Evolutionary conservation across 2,888 invertebrate species (phyloP).

Genomic region (Noctua pronuba): DNA sequence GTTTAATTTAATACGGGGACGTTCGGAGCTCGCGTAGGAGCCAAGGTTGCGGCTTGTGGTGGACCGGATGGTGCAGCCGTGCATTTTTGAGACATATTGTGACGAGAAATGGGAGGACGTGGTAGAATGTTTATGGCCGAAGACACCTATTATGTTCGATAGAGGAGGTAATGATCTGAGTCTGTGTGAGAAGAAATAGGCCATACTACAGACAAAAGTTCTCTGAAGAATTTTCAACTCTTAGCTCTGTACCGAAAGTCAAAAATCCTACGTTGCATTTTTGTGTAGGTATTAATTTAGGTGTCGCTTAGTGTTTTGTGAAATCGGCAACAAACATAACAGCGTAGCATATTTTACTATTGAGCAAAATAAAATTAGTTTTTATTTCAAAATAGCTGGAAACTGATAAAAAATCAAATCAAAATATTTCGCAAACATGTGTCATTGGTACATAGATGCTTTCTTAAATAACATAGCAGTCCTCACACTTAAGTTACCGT

Average conservation of each 20-base stretch:
- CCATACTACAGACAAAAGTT: neutral
- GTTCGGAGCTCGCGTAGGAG: conserved; percentile 46
- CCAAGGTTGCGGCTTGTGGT: conserved; percentile 58
- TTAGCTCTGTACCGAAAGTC: neutral
- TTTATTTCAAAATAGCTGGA: neutral
- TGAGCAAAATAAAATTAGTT: neutral
- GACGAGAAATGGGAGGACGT: conserved; percentile 16
- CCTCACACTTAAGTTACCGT: neutral
- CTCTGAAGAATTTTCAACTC: neutral
- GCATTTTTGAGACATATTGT: conserved; percentile 43
- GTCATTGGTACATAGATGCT: too few species aligned
- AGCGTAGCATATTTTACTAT: too few species aligned
- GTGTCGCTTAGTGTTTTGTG: neutral
- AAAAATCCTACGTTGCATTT: neutral
- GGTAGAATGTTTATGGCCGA: neutral
- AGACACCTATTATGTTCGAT: neutral
- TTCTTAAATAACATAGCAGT: neutral
- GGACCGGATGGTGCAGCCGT: conserved; percentile 51
- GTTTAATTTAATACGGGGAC: conserved; percentile 56
- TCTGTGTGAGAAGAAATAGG: neutral
- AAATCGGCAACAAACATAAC: neutral
- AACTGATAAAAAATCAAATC: too few species aligned
- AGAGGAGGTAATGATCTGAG: neutral
- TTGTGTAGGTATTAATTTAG: neutral
- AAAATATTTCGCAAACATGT: too few species aligned